Conservation (phyloP, 2,888 invertebrate species). For the Drosophila setosimentum region DNA sequence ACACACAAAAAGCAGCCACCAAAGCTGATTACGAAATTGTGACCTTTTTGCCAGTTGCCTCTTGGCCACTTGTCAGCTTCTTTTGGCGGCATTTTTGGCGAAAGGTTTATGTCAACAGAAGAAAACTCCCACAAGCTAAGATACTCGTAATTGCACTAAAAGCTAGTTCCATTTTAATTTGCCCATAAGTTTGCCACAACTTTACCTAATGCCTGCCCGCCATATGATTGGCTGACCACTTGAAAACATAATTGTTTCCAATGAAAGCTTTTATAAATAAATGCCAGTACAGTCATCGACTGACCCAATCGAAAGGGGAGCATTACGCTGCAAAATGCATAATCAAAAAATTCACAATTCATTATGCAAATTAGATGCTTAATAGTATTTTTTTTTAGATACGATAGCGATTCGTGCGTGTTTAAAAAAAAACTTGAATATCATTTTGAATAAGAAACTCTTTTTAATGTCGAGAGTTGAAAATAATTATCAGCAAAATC, state of each 20-base stretch:
- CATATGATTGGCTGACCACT: conserved; percentile 8
- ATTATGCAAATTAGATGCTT: conserved; percentile 8
- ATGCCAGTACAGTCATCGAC: neutral
- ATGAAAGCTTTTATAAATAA: conserved; percentile 16
- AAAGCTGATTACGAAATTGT: conserved; percentile 77
- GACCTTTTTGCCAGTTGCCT: conserved; percentile 68
- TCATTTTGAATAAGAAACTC: neutral
- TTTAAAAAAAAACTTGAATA: neutral
- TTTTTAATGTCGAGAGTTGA: neutral
- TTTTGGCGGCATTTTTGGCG: conserved; percentile 71
- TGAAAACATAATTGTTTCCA: conserved; percentile 15
- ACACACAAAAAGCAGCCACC: conserved; percentile 38
- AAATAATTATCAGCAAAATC: neutral
- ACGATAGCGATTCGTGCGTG: neutral
- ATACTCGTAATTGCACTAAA: conserved; percentile 58
- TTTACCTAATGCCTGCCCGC: conserved; percentile 37
- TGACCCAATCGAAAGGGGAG: neutral
- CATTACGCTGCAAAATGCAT: neutral
- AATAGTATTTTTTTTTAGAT: neutral
- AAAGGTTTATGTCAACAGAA: conserved; percentile 80
- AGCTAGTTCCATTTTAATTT: conserved; percentile 66
- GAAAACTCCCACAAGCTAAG: conserved; percentile 17
- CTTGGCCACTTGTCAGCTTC: conserved; percentile 73
- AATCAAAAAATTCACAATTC: neutral
- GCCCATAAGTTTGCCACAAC: conserved; percentile 65